Evolutionary conservation across 2,797 vertebrate genomes (phyloP), one percentile per base, ranked within the genome.

Genomic region (Moxostoma hubbsi): DNA sequence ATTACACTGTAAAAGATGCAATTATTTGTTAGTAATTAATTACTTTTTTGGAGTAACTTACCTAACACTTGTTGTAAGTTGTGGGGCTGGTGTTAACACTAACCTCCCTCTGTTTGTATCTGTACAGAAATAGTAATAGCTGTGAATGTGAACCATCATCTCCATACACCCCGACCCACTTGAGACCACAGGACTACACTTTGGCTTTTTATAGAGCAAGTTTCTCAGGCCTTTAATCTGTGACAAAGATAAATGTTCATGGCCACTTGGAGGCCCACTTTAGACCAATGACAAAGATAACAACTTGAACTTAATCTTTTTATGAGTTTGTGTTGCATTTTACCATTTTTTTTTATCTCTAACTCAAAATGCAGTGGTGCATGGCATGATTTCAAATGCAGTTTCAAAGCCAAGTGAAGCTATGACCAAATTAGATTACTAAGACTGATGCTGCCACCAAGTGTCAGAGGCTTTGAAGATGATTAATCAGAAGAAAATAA

Each of bases 91-190:
- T 79, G 67, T 72, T 55, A 71, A 64, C 49, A 8, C 58, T 36
- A 36, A 36, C 36, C 36, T 36, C 36, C 36, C 62, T 54, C 47
- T 63, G 18, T 59, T 16, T 5, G 61, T 54, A 7, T 77, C 47
- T 46, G n/a, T 53, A 43, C 45, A 79, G 43, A 79, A 72, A 70
- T 69, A 77, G 67, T 65, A 68, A 64, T 15, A 65, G 68, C 9
- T 72, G 75, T 46, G 58, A 67, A 74, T 54, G 59, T 70, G 59
- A 80, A 77, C 69, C n/a, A 55, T 46, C 15, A 9, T 9, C 13
- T 36, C 36, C 58, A 58, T 50, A 74, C 36, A 59, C 71, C 51
- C 54, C 3, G 71, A 55, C 46, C 59, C 73, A 57, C 67, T 47
- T 11, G 47, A 54, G 77, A 66, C 77, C 67, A 12, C 70, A 73